These are phyloP conservation scores for Danio choprae DNA, from an alignment of 2,797 vertebrate genomes.

Conservation along the genomic window DNA sequence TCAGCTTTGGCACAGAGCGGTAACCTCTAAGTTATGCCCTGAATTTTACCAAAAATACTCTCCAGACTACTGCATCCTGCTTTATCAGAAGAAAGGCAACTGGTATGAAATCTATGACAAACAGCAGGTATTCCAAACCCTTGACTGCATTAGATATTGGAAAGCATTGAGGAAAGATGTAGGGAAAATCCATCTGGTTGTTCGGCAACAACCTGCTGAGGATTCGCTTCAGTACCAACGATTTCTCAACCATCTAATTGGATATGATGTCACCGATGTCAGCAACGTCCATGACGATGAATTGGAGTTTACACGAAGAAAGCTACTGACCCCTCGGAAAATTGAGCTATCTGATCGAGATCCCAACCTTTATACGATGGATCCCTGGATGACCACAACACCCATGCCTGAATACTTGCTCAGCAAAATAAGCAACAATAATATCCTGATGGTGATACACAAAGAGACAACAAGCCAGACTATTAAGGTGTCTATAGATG, in stretches of 20 bases:
- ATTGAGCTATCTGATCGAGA: conserved; percentile 88
- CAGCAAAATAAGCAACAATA: conserved; percentile 86
- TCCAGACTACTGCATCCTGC: conserved; percentile 91
- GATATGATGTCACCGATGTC: conserved; percentile 95
- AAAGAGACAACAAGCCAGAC: conserved; percentile 91
- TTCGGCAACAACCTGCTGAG: conserved; percentile 80
- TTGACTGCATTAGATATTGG: conserved; percentile 97
- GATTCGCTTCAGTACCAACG: conserved; percentile 88
- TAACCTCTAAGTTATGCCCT: conserved; percentile 83
- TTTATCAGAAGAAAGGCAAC: conserved; percentile 96
- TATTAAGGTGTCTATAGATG: conserved; percentile 90
- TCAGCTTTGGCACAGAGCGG: conserved; percentile 92
- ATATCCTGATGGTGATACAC: conserved; percentile 91
- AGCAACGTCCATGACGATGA: conserved; percentile 98
- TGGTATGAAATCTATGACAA: conserved; percentile 98
- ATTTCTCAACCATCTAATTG: conserved; percentile 91
- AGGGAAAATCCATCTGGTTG: conserved; percentile 89
- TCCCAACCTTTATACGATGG: conserved; percentile 91
- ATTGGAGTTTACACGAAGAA: conserved; percentile 94
- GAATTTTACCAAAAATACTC: conserved; percentile 91
- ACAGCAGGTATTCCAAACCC: conserved; percentile 95
- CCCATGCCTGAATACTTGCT: conserved; percentile 88
- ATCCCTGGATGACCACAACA: conserved; percentile 91
- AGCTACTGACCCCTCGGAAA: conserved; percentile 91
- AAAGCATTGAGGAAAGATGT: conserved; percentile 88